Percentiles rank a stretch among this genome's conserved stretches.
phyloP scores from a whole-genome alignment of 2,888 invertebrate species.

The Thera britannica region DNA sequence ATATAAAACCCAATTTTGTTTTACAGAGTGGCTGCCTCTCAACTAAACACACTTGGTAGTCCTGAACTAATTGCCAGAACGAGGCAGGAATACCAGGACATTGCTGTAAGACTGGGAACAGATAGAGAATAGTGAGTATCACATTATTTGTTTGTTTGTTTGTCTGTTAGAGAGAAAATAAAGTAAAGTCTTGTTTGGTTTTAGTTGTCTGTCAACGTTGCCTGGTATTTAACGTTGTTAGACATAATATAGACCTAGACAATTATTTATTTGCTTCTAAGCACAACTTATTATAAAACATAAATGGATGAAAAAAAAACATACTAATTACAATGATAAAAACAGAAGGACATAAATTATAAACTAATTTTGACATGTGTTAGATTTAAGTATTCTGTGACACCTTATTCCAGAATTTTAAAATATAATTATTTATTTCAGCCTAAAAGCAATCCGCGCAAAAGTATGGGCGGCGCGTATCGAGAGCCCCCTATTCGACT shows the following conservation, averaged over 20 bases:
- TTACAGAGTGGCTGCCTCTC: conserved; percentile 97
- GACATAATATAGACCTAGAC: no score
- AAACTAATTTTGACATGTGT: no score
- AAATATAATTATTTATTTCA: conserved; percentile 54
- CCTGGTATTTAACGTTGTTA: no score
- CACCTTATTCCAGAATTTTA: not conserved
- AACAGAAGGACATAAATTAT: no score
- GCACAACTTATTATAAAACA: no score
- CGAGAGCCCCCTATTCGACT: conserved; percentile 97
- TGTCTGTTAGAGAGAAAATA: no score
- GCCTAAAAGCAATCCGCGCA: conserved; percentile 95
- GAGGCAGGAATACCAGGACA: conserved; percentile 97
- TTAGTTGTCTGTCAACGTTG: no score
- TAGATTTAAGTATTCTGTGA: no score
- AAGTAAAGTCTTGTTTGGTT: not conserved
- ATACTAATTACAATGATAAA: no score
- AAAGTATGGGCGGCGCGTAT: conserved; percentile 98
- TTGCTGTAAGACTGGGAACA: conserved; percentile 97
- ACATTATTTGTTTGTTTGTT: not conserved
- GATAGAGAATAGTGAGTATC: conserved; percentile 97
- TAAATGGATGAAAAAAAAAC: no score
- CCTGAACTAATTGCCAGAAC: conserved; percentile 97
- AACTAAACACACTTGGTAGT: conserved; percentile 96
- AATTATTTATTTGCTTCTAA: no score
- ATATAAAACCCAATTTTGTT: conserved; percentile 15